These are phyloP conservation scores for Kobus ellipsiprymnus DNA, from an alignment of 2,113 vertebrate species.

Conservation along the genomic window DNA sequence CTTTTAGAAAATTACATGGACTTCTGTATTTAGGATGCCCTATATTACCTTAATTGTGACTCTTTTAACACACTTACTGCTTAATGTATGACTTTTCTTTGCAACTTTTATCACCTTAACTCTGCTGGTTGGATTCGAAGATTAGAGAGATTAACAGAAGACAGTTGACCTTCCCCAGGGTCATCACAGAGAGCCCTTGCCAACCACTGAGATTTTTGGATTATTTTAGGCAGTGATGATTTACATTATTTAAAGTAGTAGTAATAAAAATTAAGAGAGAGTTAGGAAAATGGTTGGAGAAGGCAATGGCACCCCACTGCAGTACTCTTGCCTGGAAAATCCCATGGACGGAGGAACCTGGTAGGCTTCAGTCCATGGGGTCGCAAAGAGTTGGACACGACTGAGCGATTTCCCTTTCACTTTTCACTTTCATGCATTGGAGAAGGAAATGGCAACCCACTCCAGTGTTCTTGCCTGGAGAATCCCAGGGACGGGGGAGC, in stretches of 20 bases:
- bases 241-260: not conserved
- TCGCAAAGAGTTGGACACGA: rapidly evolving
- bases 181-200: not conserved
- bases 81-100: not conserved
- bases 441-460: no score
- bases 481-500: no score
- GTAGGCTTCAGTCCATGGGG: no score
- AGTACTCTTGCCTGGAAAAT: no score
- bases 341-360: no score
- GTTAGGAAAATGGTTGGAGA: not conserved
- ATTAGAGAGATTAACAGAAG: not conserved
- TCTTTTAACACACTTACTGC: not conserved
- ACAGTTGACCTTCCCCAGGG: not conserved
- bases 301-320: no score
- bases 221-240: not conserved
- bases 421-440: no score
- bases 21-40: constrained; percentile 19
- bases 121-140: not conserved
- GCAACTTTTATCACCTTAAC: not conserved
- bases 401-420: no score
- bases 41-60: constrained; percentile 45
- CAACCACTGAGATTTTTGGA: not conserved
- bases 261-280: not conserved
- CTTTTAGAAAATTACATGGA: constrained; percentile 30
- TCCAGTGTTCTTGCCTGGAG: no score